These are phyloP conservation scores for Aythya baeri DNA, from an alignment of 2,113 vertebrate genomes.

Conservation along the genomic window DNA sequence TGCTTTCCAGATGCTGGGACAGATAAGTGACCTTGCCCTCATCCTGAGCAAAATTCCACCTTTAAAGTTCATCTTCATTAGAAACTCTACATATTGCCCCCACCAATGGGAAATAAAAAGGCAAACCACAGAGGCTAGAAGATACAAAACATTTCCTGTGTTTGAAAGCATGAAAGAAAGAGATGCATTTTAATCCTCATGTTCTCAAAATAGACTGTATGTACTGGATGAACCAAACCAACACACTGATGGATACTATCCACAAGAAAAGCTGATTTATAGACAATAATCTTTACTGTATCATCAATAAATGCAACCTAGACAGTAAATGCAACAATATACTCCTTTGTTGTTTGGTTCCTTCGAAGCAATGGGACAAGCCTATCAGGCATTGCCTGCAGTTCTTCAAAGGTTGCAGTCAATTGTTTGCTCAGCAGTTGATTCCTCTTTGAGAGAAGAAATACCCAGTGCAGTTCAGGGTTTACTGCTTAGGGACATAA, in stretches of 20 bases:
- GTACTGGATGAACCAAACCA: neutral
- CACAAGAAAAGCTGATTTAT: rapidly evolving
- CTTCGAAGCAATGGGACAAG: neutral
- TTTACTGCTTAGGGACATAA: neutral
- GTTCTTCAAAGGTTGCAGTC: neutral
- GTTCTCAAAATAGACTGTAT: neutral
- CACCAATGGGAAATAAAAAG: neutral
- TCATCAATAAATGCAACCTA: neutral
- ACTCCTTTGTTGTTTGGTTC: neutral
- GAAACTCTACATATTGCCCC: neutral
- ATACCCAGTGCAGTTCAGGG: neutral
- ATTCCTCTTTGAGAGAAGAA: neutral
- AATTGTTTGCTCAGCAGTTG: neutral
- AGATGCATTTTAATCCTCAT: neutral
- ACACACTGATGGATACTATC: neutral
- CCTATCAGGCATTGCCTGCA: neutral
- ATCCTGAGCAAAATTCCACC: neutral
- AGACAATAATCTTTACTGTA: rapidly evolving
- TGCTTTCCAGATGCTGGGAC: neutral
- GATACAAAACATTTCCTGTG: neutral
- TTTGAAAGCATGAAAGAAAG: neutral
- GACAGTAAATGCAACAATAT: neutral
- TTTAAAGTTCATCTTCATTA: neutral
- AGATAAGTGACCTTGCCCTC: neutral
- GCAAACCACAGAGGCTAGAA: neutral